phyloP scores from a whole-genome alignment of 2,888 invertebrate species.

The Cataglyphis livida region DNA sequence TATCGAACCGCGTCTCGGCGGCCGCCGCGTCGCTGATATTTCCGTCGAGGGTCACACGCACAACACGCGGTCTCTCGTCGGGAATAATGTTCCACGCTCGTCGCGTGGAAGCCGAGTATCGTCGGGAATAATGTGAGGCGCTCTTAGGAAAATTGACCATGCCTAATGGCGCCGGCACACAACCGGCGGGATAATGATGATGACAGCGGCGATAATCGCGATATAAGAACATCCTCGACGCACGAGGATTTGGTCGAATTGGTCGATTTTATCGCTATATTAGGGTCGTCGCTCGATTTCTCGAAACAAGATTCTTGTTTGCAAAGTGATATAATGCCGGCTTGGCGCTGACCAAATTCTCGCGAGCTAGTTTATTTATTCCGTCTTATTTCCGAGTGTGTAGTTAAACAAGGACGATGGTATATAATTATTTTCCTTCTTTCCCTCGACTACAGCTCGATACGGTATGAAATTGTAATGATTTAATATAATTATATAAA shows the following conservation, averaged over 20 bases:
- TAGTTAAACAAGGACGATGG: not conserved
- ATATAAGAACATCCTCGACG: constrained; percentile 73
- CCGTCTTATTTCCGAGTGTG: constrained; percentile 13
- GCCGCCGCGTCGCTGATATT: constrained; percentile 58
- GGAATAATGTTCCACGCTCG: constrained; percentile 55
- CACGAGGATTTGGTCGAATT: no score
- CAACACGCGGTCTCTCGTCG: constrained; percentile 50
- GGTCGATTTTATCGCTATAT: constrained; percentile 7
- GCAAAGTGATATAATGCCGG: constrained; percentile 36
- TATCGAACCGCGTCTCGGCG: constrained; percentile 52
- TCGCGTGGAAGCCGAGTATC: constrained; percentile 65
- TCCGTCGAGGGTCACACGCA: constrained; percentile 44
- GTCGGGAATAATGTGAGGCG: constrained; percentile 64
- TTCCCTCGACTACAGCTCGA: constrained; percentile 21
- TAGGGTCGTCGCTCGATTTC: constrained; percentile 21
- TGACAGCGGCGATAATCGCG: constrained; percentile 78
- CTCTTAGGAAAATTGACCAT: constrained; percentile 81
- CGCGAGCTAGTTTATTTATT: constrained; percentile 28
- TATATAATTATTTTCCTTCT: constrained; percentile 32
- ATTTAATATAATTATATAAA: constrained; percentile 30
- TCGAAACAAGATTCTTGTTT: constrained; percentile 50
- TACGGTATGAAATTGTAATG: not conserved
- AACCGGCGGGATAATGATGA: constrained; percentile 72
- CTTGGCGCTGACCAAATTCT: not conserved
- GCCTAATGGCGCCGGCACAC: constrained; percentile 74